phyloP scores from a whole-genome alignment of 2,113 vertebrate species.

The Forbesichthys agassizii region DNA sequence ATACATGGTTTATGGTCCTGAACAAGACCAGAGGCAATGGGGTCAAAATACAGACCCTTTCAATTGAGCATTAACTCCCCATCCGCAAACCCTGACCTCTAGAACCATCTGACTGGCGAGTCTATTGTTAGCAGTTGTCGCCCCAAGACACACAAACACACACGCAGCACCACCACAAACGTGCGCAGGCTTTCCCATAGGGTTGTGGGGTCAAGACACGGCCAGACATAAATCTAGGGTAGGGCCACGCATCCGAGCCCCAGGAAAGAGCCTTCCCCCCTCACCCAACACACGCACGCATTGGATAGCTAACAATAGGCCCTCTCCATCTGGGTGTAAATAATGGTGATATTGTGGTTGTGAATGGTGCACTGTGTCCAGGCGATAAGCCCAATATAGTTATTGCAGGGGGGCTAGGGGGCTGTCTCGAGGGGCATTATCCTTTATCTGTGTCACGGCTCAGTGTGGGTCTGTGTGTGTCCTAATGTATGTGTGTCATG shows the following conservation, averaged over 20 bases:
- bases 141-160: constrained; percentile 18
- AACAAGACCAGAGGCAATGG: too few relatives aligned
- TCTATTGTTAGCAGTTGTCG: constrained; percentile 41
- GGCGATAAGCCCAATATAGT: constrained; percentile 74
- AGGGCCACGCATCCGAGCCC: constrained; percentile 18
- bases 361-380: constrained; percentile 67
- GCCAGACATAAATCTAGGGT: constrained; percentile 56
- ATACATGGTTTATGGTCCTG: too few relatives aligned
- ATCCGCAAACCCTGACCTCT: background rate
- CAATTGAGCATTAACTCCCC: constrained; percentile 39
- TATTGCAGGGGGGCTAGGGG: constrained; percentile 26
- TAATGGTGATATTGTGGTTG: constrained; percentile 68
- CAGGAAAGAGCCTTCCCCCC: constrained; percentile 18
- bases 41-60: constrained; percentile 32
- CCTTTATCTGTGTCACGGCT: constrained; percentile 61
- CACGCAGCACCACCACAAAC: constrained; percentile 20
- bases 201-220: constrained; percentile 61
- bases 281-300: constrained; percentile 25
- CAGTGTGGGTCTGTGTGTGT: constrained; percentile 8
- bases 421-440: constrained; percentile 24
- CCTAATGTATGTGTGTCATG: constrained; percentile 35
- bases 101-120: constrained; percentile 33
- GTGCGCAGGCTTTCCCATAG: constrained; percentile 49
- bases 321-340: constrained; percentile 70
- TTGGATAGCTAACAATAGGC: constrained; percentile 58